Conservation (phyloP, 2,797 vertebrate genomes). For the Liasis olivaceus region DNA sequence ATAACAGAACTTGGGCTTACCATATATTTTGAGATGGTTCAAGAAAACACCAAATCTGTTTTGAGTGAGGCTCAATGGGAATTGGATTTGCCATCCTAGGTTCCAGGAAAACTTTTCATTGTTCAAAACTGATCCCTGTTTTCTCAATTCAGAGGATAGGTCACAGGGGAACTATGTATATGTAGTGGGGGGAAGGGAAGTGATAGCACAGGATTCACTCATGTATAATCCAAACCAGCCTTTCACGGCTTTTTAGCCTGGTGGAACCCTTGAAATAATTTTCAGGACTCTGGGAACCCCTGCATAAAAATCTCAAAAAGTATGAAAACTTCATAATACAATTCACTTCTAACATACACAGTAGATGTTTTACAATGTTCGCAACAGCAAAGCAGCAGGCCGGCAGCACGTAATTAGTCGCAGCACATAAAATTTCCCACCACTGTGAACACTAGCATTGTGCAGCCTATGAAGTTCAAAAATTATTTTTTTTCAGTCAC, state of each 20-base stretch:
- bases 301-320: not conserved
- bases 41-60: not conserved
- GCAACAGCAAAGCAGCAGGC: not conserved
- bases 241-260: not conserved
- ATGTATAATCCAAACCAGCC: not conserved
- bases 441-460: not conserved
- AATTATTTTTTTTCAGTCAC: not conserved
- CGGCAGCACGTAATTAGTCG: not conserved
- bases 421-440: not conserved
- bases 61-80: not conserved
- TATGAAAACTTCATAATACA: not conserved
- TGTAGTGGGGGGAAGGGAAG: not conserved
- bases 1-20: not conserved
- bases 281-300: not conserved
- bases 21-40: not conserved
- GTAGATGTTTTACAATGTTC: not conserved
- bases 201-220: not conserved
- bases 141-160: not conserved
- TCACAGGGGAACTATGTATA: not conserved
- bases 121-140: not conserved
- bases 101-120: not conserved
- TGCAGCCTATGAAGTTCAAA: not conserved
- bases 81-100: not conserved
- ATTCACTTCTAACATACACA: not conserved
- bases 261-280: not conserved